Evolutionary conservation across 2,888 invertebrate genomes (phyloP), one percentile per base, ranked within the genome.

Genomic region (Sinhomidia bicolor): DNA sequence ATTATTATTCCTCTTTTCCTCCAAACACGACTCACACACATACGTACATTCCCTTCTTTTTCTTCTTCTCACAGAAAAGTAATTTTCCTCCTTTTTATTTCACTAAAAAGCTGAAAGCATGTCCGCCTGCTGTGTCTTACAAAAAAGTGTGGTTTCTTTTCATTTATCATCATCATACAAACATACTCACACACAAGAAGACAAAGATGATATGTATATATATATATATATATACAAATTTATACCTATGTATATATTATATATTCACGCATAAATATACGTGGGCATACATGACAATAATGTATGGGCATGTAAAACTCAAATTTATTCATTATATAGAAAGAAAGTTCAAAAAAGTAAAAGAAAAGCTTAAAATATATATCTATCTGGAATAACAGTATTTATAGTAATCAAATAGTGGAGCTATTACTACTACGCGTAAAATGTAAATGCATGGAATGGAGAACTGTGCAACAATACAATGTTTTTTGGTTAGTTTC

Each of bases 131-230:
- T 85, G 85, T 78, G 85, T 76, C 68, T 51, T 80, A 62, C 80
- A 80, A 80, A 41, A 80, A 80, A 85, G 65, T 85, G 85, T 85
- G 85, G 85, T 85, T 85, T 79, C 85, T 85, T 85, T 85, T 79
- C 85, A 85, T 85, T 85, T 85, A 85, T 85, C 85, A 85, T 85
- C 85, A 76, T 85, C 74, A 83, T 68, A 32, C 14, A 32, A 14
- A n/a, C 36, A n/a, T 32, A 65, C 60, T 23, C 65, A 65, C 12
- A 65, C 12, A 26, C n/a, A n/a, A n/a, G n/a, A n/a, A n/a, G n/a
- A n/a, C n/a, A n/a, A n/a, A n/a, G n/a, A n/a, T n/a, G n/a, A n/a
- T n/a, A n/a, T n/a, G n/a, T n/a, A n/a, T n/a, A n/a, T n/a, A n/a
- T n/a, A n/a, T n/a, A n/a, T n/a, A n/a, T n/a, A n/a, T n/a, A n/a